Evolutionary conservation across 1,140 invertebrate species (phyloP).

Genomic region (Brachionus calyciflorus): DNA sequence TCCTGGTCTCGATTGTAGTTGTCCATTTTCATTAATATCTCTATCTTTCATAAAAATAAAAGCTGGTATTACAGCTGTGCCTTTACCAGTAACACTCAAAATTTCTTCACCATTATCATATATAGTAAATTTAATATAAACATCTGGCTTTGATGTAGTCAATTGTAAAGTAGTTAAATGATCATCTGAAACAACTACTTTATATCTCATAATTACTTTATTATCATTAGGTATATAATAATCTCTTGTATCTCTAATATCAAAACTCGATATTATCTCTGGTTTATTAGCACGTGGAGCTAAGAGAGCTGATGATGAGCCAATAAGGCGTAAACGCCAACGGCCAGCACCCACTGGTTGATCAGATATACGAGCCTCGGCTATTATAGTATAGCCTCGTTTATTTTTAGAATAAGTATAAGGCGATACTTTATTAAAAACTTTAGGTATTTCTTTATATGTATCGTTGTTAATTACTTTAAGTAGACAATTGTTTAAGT

Average conservation of each 20-base stretch:
- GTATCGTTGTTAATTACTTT: slow-evolving; percentile 60
- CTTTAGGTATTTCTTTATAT: slow-evolving; percentile 55
- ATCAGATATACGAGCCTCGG: slow-evolving; percentile 55
- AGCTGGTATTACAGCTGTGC: slow-evolving; percentile 57
- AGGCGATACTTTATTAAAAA: slow-evolving; percentile 60
- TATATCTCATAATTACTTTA: slow-evolving; percentile 58
- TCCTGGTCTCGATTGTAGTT: background rate
- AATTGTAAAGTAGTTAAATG: slow-evolving; percentile 58
- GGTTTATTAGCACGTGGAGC: slow-evolving; percentile 49
- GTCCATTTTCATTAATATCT: background rate
- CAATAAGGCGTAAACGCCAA: slow-evolving; percentile 60
- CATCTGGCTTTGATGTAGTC: slow-evolving; percentile 58
- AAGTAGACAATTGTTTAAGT: slow-evolving; percentile 56
- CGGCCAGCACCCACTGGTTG: slow-evolving; percentile 52
- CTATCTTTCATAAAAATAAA: slow-evolving; percentile 56
- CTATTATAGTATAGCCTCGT: slow-evolving; percentile 60
- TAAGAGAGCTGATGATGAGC: slow-evolving; percentile 55
- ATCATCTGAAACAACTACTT: slow-evolving; percentile 58
- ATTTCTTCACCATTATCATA: slow-evolving; percentile 58
- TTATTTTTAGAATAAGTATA: slow-evolving; percentile 60
- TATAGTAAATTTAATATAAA: slow-evolving; percentile 56
- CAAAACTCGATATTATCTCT: slow-evolving; percentile 56
- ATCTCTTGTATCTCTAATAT: slow-evolving; percentile 55
- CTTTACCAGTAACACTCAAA: slow-evolving; percentile 56
- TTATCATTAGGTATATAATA: slow-evolving; percentile 59